Conservation (phyloP, 2,888 invertebrate species). For the Andrena chrysosceles region DNA sequence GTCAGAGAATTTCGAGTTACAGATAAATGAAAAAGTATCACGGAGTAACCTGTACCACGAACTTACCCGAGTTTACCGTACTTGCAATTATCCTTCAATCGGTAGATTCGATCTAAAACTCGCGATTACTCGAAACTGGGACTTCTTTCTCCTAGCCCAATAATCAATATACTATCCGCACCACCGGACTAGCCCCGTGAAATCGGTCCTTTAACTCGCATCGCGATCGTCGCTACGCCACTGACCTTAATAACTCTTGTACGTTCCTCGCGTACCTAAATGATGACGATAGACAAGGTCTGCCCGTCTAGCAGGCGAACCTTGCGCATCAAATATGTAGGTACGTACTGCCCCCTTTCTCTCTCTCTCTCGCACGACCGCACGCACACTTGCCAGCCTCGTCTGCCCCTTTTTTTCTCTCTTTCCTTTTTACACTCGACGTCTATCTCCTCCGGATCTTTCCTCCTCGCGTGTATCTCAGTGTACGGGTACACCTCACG, state of each 20-base stretch:
- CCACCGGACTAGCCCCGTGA: neutral
- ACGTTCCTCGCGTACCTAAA: conserved; percentile 77
- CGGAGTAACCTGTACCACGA: no score
- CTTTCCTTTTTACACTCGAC: conserved; percentile 41
- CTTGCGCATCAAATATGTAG: conserved; percentile 76
- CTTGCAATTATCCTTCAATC: conserved; percentile 12
- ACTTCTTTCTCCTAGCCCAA: conserved; percentile 1
- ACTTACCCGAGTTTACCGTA: no score
- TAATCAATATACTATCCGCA: neutral
- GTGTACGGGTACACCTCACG: conserved; percentile 70
- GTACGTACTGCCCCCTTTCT: conserved; percentile 13
- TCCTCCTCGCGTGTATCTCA: conserved; percentile 38
- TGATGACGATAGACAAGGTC: conserved; percentile 81
- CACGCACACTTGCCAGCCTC: conserved; percentile 3
- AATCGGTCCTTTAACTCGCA: conserved; percentile 31
- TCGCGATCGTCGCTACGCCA: conserved; percentile 71
- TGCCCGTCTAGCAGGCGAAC: conserved; percentile 72
- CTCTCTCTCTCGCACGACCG: conserved; percentile 4
- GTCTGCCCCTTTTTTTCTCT: conserved; percentile 32
- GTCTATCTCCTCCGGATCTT: conserved; percentile 52
- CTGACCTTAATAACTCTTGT: conserved; percentile 81
- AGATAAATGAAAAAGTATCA: no score
- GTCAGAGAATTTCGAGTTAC: no score
- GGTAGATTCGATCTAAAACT: neutral
- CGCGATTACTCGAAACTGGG: conserved; percentile 19